A percentile compares a stretch with the other conserved stretches of the same genome.
phyloP scores from a whole-genome alignment of 2,888 invertebrate species.

The Diarsia brunnea region DNA sequence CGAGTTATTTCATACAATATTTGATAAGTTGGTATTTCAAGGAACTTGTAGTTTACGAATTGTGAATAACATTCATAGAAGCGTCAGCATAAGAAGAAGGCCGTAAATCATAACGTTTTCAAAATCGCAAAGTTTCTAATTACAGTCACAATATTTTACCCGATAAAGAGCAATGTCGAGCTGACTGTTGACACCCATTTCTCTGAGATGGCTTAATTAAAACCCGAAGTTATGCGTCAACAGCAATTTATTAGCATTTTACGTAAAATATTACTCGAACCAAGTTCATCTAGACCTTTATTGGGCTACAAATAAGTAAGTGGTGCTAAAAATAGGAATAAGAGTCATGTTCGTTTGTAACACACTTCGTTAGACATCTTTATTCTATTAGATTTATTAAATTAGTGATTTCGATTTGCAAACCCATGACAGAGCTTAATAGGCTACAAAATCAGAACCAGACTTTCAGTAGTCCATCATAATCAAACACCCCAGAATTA shows the following conservation, averaged over 20 bases:
- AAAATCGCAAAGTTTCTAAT: neutral
- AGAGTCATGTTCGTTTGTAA: neutral
- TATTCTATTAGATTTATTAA: neutral
- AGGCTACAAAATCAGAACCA: too few relatives aligned
- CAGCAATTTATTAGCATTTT: neutral
- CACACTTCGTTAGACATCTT: neutral
- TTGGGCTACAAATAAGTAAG: neutral
- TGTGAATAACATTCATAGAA: neutral
- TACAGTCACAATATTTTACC: conserved; percentile 9
- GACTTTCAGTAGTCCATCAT: too few relatives aligned
- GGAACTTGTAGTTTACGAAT: neutral
- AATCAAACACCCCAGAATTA: neutral
- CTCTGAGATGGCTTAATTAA: neutral
- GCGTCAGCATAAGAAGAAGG: neutral
- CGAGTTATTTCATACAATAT: conserved; percentile 3
- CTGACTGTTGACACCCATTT: neutral
- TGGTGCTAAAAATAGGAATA: neutral
- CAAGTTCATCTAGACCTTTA: neutral
- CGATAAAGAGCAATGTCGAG: neutral
- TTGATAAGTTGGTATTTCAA: neutral
- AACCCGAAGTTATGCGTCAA: neutral
- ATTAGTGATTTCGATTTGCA: neutral
- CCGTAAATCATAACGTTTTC: neutral
- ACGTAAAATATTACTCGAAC: conserved; percentile 19
- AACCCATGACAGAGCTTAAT: neutral